phyloP scores from a whole-genome alignment of 2,797 vertebrate species.

The Poliocrania exsul region DNA sequence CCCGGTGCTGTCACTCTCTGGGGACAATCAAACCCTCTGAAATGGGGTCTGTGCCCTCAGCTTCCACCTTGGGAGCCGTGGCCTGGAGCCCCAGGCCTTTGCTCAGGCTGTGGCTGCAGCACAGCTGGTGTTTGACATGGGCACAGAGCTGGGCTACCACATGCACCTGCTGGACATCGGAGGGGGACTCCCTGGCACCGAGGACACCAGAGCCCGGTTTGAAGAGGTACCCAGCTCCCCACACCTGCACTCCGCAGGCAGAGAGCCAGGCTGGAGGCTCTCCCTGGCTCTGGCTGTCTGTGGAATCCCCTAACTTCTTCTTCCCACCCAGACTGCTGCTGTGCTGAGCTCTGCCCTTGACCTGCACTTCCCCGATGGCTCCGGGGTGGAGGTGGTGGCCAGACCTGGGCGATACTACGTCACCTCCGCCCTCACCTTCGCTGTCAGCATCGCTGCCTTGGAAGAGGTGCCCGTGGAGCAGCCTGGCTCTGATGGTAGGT shows the following conservation, averaged over 20 bases:
- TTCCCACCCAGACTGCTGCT: constrained; percentile 59
- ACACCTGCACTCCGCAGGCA: fast-evolving
- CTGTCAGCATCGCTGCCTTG: constrained; percentile 74
- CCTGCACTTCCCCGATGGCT: constrained; percentile 80
- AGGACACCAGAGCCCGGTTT: constrained; percentile 65
- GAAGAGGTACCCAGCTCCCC: constrained; percentile 72
- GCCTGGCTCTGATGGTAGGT: constrained; percentile 63
- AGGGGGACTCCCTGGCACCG: constrained; percentile 75
- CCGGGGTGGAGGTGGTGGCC: constrained; percentile 77
- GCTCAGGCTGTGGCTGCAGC: constrained; percentile 75
- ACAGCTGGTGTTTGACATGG: constrained; percentile 79
- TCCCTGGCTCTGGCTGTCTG: background rate
- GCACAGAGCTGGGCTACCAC: constrained; percentile 72
- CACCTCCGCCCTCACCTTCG: constrained; percentile 80
- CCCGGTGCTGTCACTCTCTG: fast-evolving
- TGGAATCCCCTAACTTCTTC: background rate
- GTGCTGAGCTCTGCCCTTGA: constrained; percentile 79
- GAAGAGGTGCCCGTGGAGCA: constrained; percentile 68
- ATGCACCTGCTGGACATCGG: constrained; percentile 82
- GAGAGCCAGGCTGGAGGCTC: background rate
- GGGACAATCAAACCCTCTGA: background rate
- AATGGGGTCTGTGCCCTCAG: constrained; percentile 34
- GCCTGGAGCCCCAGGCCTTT: constrained; percentile 64
- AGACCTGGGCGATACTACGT: constrained; percentile 81
- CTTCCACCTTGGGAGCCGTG: constrained; percentile 78